Evolutionary conservation across 2,888 invertebrate species (phyloP).

Genomic region (Agrotis puta): DNA sequence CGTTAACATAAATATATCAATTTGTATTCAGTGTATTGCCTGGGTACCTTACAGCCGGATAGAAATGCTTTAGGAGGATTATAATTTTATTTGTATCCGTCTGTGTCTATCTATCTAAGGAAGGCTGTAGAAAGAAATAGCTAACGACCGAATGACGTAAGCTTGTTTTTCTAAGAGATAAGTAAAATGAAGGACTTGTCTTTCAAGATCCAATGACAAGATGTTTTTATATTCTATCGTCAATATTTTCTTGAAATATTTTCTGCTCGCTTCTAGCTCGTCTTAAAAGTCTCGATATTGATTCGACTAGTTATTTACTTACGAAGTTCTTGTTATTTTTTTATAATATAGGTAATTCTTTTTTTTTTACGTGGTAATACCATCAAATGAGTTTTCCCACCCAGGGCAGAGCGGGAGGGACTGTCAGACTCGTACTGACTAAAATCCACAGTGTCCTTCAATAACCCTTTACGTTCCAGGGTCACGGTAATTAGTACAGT

Average conservation of each 20-base stretch:
- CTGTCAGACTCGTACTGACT: too few relatives aligned
- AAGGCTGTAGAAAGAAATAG: constrained; percentile 32
- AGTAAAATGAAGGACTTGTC: constrained; percentile 20
- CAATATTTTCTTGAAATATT: neutral
- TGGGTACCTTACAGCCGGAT: constrained; percentile 44
- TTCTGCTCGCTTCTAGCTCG: neutral
- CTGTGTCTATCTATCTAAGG: constrained; percentile 19
- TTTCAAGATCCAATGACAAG: constrained; percentile 1
- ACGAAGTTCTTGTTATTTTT: neutral
- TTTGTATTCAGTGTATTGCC: constrained; percentile 62
- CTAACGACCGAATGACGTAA: constrained; percentile 42
- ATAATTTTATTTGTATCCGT: constrained; percentile 53
- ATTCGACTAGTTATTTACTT: neutral
- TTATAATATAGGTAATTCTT: too few relatives aligned
- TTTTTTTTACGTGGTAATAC: too few relatives aligned
- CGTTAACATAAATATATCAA: constrained; percentile 54
- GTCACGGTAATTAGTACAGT: too few relatives aligned
- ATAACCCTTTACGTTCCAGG: too few relatives aligned
- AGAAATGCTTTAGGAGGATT: constrained; percentile 45
- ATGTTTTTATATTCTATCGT: constrained; percentile 13
- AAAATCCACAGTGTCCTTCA: too few relatives aligned
- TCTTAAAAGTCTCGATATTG: neutral
- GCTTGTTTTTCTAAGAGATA: constrained; percentile 26
- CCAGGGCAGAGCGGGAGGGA: too few relatives aligned
- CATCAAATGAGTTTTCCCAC: too few relatives aligned